phyloP scores from a whole-genome alignment of 2,888 invertebrate species.

The Euzophera pinguis region DNA sequence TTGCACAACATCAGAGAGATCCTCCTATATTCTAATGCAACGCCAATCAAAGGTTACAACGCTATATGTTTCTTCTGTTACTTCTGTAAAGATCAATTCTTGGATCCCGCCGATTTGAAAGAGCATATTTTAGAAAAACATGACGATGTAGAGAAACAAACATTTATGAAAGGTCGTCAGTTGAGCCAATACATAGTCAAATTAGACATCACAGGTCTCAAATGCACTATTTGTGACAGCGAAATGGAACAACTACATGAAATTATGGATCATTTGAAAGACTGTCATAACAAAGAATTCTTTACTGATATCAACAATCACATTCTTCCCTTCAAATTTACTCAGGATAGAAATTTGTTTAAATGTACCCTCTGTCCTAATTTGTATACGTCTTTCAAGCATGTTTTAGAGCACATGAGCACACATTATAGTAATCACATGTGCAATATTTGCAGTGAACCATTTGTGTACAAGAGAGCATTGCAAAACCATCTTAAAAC shows the following conservation, averaged over 20 bases:
- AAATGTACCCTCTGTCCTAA: slow-evolving; percentile 31
- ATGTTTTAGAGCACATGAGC: slow-evolving; percentile 40
- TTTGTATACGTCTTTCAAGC: slow-evolving; percentile 32
- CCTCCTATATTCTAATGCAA: slow-evolving; percentile 47
- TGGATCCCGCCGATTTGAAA: slow-evolving; percentile 42
- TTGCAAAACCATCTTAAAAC: slow-evolving; percentile 17
- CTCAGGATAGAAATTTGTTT: slow-evolving; percentile 21
- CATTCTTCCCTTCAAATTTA: slow-evolving; percentile 45
- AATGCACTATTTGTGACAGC: slow-evolving; percentile 30
- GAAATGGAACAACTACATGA: slow-evolving; percentile 28
- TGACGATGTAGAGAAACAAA: slow-evolving; percentile 27
- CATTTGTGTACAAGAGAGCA: slow-evolving; percentile 29
- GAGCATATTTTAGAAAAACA: slow-evolving; percentile 40
- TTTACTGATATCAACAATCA: slow-evolving; percentile 37
- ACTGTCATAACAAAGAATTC: slow-evolving; percentile 27
- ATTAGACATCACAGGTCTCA: slow-evolving; percentile 46
- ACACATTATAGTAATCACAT: slow-evolving; percentile 36
- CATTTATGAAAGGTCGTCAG: slow-evolving; percentile 32
- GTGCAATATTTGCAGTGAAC: slow-evolving; percentile 33
- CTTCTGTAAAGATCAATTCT: slow-evolving; percentile 38
- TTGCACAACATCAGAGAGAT: slow-evolving; percentile 40
- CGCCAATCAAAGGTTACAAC: slow-evolving; percentile 42
- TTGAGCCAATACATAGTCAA: slow-evolving; percentile 36
- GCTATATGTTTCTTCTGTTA: slow-evolving; percentile 44
- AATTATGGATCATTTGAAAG: slow-evolving; percentile 28